Percentiles rank a stretch among this genome's conserved stretches.
These are phyloP conservation scores for Furnarius figulus DNA, from an alignment of 2,113 vertebrate genomes.

Conservation along the genomic window DNA sequence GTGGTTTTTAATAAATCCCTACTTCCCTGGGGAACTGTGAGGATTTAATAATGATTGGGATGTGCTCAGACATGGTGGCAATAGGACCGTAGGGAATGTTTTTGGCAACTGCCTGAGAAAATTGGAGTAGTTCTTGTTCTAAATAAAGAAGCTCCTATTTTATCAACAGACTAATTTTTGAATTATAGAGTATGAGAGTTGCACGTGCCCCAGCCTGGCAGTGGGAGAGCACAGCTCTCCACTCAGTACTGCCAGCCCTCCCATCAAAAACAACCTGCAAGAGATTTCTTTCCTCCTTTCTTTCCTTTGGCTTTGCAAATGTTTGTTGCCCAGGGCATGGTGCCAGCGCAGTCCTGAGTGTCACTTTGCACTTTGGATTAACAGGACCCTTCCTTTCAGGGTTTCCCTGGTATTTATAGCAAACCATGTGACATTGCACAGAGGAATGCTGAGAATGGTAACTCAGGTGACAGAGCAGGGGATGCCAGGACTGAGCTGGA, in stretches of 20 bases:
- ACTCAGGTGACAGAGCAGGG: background rate
- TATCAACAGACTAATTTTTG: slow-evolving; percentile 30
- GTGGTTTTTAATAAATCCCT: background rate
- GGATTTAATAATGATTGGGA: background rate
- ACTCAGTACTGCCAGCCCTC: background rate
- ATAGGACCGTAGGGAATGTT: background rate
- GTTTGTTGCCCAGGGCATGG: background rate
- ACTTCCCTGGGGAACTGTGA: background rate
- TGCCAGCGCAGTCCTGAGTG: background rate
- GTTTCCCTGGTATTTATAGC: slow-evolving; percentile 16
- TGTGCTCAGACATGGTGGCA: background rate
- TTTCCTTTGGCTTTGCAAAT: background rate
- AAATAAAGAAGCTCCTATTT: slow-evolving; percentile 32
- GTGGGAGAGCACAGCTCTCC: background rate
- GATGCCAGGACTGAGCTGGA: background rate
- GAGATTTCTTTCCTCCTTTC: background rate
- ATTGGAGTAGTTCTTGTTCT: slow-evolving; percentile 19
- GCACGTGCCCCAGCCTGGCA: slow-evolving; percentile 12
- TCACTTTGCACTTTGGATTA: background rate
- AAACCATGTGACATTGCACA: rapidly evolving
- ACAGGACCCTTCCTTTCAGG: background rate
- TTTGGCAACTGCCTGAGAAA: background rate
- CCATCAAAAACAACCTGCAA: background rate
- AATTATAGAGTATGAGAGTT: background rate
- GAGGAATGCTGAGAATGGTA: background rate